Conservation (phyloP, 2,113 vertebrate species). For the Rhabdomys dilectus region DNA sequence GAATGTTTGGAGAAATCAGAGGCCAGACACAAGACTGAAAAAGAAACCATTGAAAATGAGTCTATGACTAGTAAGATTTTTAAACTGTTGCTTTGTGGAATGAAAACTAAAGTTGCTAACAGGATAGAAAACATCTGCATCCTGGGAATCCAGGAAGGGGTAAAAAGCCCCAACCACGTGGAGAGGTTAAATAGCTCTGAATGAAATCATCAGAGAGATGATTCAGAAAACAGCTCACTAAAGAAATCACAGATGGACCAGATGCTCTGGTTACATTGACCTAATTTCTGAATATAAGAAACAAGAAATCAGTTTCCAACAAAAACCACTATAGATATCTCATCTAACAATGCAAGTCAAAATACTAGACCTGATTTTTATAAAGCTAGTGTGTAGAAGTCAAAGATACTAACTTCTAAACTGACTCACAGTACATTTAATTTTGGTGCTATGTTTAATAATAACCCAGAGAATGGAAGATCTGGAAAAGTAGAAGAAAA, state of each 20-base stretch:
- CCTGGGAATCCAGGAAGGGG: slow-evolving; percentile 69
- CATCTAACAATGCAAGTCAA: slow-evolving; percentile 71
- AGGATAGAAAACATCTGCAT: slow-evolving; percentile 83
- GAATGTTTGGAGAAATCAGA: slow-evolving; percentile 90
- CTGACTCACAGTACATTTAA: slow-evolving; percentile 16
- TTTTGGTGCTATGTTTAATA: slow-evolving; percentile 57
- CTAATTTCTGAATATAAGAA: slow-evolving; percentile 21
- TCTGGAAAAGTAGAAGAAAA: slow-evolving; percentile 70
- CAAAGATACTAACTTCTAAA: slow-evolving; percentile 74
- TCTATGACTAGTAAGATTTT: slow-evolving; percentile 87
- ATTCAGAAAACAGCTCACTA: slow-evolving; percentile 73
- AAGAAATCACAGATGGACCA: slow-evolving; percentile 70
- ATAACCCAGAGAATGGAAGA: slow-evolving; percentile 76
- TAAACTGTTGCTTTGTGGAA: slow-evolving; percentile 87
- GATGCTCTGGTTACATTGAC: slow-evolving; percentile 31
- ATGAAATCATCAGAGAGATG: slow-evolving; percentile 57
- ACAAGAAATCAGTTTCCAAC: slow-evolving; percentile 80
- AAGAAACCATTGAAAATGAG: slow-evolving; percentile 91
- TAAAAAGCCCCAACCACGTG: slow-evolving; percentile 79
- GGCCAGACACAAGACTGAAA: slow-evolving; percentile 90
- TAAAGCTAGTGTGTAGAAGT: slow-evolving; percentile 76
- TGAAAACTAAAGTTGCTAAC: slow-evolving; percentile 84
- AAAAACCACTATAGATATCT: slow-evolving; percentile 75
- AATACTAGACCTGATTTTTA: slow-evolving; percentile 65
- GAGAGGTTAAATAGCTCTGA: slow-evolving; percentile 48